Evolutionary conservation across 53 echinoderm and acorn worm species (phyloP), one percentile per base, ranked within the genome.

Genomic region (Zoroaster sp.): DNA sequence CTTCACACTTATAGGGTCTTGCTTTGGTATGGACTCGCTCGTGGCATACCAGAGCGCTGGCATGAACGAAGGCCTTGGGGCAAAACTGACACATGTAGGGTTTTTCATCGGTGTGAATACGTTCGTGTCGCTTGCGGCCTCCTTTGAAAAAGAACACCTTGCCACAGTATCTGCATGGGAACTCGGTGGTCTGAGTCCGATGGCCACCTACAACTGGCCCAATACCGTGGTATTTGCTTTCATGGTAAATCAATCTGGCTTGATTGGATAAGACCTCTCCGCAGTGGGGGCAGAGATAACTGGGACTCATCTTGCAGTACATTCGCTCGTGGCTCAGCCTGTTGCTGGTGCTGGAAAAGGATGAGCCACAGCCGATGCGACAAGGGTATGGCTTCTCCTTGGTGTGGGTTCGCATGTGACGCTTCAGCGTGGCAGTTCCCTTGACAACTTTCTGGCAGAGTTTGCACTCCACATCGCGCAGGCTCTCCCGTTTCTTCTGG

Each of bases 361-460:
- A 69, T 28, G 85, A 17, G 42, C 31, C 35, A 36, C 85, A 85
- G 35, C 85, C 85, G 4, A 85, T 70, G 85, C 85, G 85, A 33
- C 85, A 85, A 0, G 85, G 85, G 52, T 85, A 85, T 32, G 85
- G 85, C 43, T 85, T 85, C 85, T 85, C 85, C 47, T 85, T 85
- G 52, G 85, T 85, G 51, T 85, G 85, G 51, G 85, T 85, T 12
- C 85, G 85, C 85, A 85, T 85, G 85, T 85, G 85, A 15, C 85
- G 85, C 71, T 85, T 85, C 70, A 85, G 70, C 25, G 85, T 85
- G 51, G 85, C 85, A 0, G 85, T 85, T 69, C 85, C 85, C 51
- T 85, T 85, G 85, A 85, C 85, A 5, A 69, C 11, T 47, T 85
- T 85, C n/a, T 71, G 45, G 35, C 85, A 85, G 72, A 85, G 45